These are phyloP conservation scores for Ladona fulva DNA, from an alignment of 1,140 invertebrate species.

Conservation along the genomic window DNA sequence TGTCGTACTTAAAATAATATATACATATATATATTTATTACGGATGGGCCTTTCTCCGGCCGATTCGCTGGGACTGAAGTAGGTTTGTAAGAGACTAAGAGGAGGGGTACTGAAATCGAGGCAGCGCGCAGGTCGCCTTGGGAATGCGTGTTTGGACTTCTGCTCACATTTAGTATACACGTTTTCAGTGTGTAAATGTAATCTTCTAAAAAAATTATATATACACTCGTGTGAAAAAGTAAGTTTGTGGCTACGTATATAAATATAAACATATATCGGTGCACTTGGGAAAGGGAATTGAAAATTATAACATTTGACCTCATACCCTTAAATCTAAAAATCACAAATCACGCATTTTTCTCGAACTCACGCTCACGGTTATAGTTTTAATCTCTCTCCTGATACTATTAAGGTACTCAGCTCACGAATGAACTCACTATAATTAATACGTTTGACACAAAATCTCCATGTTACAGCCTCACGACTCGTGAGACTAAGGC, in stretches of 20 bases:
- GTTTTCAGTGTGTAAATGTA: background rate
- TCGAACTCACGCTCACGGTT: too few species aligned
- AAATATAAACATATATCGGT: background rate
- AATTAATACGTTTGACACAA: too few species aligned
- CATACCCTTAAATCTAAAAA: too few species aligned
- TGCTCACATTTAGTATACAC: background rate
- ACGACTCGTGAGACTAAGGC: too few species aligned
- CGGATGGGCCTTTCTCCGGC: background rate
- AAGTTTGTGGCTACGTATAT: background rate
- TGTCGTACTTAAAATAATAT: background rate
- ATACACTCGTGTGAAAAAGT: background rate
- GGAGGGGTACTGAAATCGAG: background rate
- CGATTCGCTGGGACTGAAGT: background rate
- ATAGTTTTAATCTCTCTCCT: too few species aligned
- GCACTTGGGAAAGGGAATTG: background rate
- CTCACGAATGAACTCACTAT: too few species aligned
- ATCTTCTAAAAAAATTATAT: constrained; percentile 1
- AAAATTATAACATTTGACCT: background rate
- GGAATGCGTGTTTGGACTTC: background rate
- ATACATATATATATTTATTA: too few species aligned
- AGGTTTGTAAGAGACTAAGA: background rate
- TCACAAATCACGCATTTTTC: too few species aligned
- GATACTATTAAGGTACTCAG: too few species aligned
- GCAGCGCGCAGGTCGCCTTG: background rate
- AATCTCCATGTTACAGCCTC: too few species aligned